Conservation (phyloP, 2,113 vertebrate genomes). For the Tragelaphus imberbis region DNA sequence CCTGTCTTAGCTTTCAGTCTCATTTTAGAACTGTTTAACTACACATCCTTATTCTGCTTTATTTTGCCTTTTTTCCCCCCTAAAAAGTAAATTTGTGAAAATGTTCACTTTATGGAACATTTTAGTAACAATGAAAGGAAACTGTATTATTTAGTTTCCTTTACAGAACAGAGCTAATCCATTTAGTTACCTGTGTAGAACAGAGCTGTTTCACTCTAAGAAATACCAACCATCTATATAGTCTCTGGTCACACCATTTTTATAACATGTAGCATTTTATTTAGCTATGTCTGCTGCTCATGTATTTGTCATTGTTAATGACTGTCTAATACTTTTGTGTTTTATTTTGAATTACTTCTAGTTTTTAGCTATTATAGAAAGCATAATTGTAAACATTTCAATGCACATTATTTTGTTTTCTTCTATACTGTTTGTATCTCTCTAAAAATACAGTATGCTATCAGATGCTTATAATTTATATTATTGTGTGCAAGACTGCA, state of each 20-base stretch:
- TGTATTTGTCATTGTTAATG: neutral
- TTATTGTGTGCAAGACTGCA: neutral
- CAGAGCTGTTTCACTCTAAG: neutral
- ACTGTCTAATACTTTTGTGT: neutral
- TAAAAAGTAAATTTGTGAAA: neutral
- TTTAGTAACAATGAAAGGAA: constrained; percentile 17
- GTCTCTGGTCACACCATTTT: neutral
- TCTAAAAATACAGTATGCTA: neutral
- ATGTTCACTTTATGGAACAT: neutral
- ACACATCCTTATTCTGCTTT: neutral
- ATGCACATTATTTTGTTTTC: neutral
- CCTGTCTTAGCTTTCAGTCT: neutral
- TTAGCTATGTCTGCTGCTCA: neutral
- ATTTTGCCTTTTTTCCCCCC: neutral
- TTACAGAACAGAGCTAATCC: neutral
- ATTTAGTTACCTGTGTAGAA: neutral
- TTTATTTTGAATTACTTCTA: constrained; percentile 12
- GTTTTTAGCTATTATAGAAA: neutral
- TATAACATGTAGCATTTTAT: neutral
- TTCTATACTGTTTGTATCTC: neutral
- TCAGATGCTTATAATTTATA: neutral
- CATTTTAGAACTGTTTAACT: constrained; percentile 16
- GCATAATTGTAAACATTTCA: neutral
- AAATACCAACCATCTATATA: neutral
- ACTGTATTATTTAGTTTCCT: neutral